These are phyloP conservation scores for Antechinus flavipes DNA, from an alignment of 2,113 vertebrate species.

Conservation along the genomic window DNA sequence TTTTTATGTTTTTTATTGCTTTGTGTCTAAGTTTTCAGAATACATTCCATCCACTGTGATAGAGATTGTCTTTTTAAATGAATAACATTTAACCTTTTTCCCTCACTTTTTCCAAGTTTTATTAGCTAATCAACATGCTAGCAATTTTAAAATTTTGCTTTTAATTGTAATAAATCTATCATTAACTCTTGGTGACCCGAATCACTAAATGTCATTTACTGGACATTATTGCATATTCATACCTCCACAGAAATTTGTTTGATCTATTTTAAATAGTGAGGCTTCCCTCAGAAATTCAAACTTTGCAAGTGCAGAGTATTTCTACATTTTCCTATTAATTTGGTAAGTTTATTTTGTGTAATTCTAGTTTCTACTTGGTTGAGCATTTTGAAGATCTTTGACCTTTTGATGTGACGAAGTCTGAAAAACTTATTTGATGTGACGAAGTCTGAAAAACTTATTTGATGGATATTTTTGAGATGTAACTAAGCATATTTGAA, in stretches of 20 bases:
- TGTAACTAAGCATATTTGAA: constrained; percentile 56
- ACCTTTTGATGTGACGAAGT: constrained; percentile 47
- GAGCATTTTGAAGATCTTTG: constrained; percentile 49
- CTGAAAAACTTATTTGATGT: constrained; percentile 43
- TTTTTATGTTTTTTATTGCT: constrained; percentile 25
- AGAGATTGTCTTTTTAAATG: constrained; percentile 43
- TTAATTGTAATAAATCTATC: background rate
- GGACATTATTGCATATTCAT: constrained; percentile 19
- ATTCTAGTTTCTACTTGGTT: constrained; percentile 5
- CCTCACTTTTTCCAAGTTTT: constrained; percentile 54
- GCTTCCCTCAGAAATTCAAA: constrained; percentile 19
- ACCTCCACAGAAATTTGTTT: background rate
- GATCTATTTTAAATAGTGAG: constrained; percentile 44
- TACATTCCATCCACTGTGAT: constrained; percentile 35
- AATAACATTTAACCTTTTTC: constrained; percentile 43
- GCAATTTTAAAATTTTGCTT: constrained; percentile 67
- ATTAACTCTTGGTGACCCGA: constrained; percentile 61
- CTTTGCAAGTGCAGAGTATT: background rate
- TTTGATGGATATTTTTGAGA: constrained; percentile 39
- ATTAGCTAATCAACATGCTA: constrained; percentile 56
- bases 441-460: constrained; percentile 42
- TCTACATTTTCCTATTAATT: constrained; percentile 39
- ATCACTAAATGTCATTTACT: constrained; percentile 49
- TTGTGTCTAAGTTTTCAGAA: constrained; percentile 39
- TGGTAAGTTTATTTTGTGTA: constrained; percentile 25